Evolutionary conservation across 1,140 invertebrate species (phyloP), one percentile per base, ranked within the genome.

Genomic region (Helicoverpa armigera): DNA sequence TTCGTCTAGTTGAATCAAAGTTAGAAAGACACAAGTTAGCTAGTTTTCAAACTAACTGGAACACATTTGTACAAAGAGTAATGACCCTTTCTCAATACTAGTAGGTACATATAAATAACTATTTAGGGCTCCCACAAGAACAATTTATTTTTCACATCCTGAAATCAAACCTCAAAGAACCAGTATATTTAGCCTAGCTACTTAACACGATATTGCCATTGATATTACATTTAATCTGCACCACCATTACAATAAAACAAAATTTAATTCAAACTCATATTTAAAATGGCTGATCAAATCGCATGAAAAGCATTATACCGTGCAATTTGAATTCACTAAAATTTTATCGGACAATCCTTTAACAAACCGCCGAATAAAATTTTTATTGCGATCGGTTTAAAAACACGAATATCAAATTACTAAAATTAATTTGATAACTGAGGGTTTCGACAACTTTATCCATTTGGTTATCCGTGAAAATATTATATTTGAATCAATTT

Each of bases 391-490:
- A 48, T 48, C n/a, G 35, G 58, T 65, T 78, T 58, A 35, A 48
- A 79, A 58, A 56, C 18, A 67, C 29, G 23, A 67, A 50, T 78
- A 78, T 78, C 61, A 60, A 72, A 58, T 58, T 50, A 48, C 14
- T 16, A 53, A 79, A 79, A 79, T 70, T 70, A 18, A 67, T 56
- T 58, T 70, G 23, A 18, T 48, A 69, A 79, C 51, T n/a, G 76
- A 43, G 35, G 63, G 63, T 48, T 48, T 70, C 31, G 31, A 79
- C 14, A 79, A 70, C 65, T 79, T 79, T 60, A 70, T 70, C 67
- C 77, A 79, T 79, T 79, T 70, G 54, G 63, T 63, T 31, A 53
- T 65, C 75, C 60, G 14, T 43, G 43, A 60, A 76, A 51, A 76
- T 54, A 50, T 51, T 51, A 61, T 61, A 75, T 75, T 65, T 65